Conservation (phyloP, 1,140 invertebrate genomes). For the Onthophagus taurus region DNA sequence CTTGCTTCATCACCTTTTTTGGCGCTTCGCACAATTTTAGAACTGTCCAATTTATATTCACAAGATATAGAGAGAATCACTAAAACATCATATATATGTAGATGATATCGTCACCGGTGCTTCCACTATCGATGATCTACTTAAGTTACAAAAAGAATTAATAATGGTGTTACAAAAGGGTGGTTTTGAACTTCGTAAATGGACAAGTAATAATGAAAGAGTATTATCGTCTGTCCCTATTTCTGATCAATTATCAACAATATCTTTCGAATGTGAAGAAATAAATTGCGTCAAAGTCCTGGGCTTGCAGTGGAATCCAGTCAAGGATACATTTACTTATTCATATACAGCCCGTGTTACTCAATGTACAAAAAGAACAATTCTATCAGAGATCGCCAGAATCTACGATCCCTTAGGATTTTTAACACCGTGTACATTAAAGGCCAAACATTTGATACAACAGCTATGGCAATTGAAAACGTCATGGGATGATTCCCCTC, state of each 20-base stretch:
- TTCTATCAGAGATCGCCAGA: conserved; percentile 19
- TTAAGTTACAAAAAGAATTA: conserved; percentile 3
- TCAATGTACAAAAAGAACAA: not conserved
- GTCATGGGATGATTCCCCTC: conserved; percentile 32
- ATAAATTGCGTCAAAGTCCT: conserved; percentile 18
- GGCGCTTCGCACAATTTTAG: conserved; percentile 10
- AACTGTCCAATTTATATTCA: conserved; percentile 12
- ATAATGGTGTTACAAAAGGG: conserved; percentile 17
- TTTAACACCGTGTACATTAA: conserved; percentile 29
- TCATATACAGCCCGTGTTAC: conserved; percentile 15
- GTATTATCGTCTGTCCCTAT: too few relatives aligned
- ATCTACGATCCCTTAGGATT: conserved; percentile 39
- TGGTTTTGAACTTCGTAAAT: conserved; percentile 35
- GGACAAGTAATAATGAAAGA: conserved; percentile 28
- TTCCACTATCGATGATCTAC: conserved; percentile 22
- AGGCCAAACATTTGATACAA: conserved; percentile 37
- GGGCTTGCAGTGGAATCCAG: conserved; percentile 18
- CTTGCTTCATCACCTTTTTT: conserved; percentile 14
- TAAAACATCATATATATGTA: conserved; percentile 29
- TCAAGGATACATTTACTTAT: not conserved
- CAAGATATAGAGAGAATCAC: conserved; percentile 14
- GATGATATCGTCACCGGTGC: conserved; percentile 34
- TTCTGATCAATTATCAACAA: too few relatives aligned
- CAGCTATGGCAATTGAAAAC: conserved; percentile 27
- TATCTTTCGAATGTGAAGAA: not conserved